phyloP scores from a whole-genome alignment of 2,797 vertebrate species.

The Tiaroga cobitis region DNA sequence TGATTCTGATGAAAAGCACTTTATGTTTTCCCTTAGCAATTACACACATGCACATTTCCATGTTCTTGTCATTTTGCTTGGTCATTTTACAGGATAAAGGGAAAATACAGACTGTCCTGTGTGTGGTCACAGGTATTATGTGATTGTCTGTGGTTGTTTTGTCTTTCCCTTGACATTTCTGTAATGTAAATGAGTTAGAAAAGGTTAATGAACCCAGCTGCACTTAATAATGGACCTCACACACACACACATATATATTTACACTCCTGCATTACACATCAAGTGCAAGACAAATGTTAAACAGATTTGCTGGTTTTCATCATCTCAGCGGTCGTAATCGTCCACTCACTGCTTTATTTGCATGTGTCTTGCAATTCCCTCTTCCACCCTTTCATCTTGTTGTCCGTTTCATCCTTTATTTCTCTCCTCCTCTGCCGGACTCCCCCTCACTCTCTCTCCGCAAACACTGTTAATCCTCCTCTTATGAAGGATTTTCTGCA shows the following conservation, averaged over 20 bases:
- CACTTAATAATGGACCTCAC: constrained; percentile 30
- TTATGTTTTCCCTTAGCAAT: constrained; percentile 1
- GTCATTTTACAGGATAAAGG: constrained; percentile 10
- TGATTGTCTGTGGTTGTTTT: constrained; percentile 7
- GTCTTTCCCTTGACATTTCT: constrained; percentile 50
- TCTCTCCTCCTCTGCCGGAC: neutral
- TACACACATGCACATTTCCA: constrained; percentile 4
- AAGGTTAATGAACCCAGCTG: constrained; percentile 54
- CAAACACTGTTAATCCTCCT: constrained; percentile 37
- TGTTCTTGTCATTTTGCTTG: neutral
- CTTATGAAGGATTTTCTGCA: constrained; percentile 36
- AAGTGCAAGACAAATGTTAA: constrained; percentile 8
- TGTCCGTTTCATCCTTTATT: neutral
- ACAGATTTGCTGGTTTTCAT: neutral
- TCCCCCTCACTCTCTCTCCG: constrained; percentile 3
- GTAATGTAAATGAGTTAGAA: constrained; percentile 50
- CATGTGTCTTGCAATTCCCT: neutral
- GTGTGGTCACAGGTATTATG: constrained; percentile 8
- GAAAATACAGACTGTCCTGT: neutral
- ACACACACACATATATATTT: neutral
- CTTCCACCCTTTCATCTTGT: constrained; percentile 3
- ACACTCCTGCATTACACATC: neutral
- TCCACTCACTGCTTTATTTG: neutral
- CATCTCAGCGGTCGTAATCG: neutral
- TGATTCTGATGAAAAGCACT: constrained; percentile 18